Evolutionary conservation across 2,888 invertebrate genomes (phyloP), one percentile per base, ranked within the genome.

Genomic region (Neria commutata): DNA sequence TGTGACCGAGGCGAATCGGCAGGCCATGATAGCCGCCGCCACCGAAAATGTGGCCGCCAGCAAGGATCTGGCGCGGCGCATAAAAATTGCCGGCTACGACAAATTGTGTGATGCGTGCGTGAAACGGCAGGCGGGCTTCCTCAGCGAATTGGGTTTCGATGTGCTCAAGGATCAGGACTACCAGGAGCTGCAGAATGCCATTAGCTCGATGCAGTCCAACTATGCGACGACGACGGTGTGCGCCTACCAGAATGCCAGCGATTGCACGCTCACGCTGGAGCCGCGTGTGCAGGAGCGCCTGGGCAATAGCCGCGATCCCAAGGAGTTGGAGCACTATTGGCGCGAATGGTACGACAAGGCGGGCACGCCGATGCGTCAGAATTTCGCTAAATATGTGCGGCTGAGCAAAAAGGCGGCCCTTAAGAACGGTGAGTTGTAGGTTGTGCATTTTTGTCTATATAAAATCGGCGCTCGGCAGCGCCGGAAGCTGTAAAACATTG

Each of bases 171-270:
- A 88, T 62, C 86, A 87, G 24, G 87, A 88, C 68, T 86, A 85
- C 70, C 84, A 85, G 63, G 81, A 84, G 54, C 81, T 89, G 21
- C 85, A 87, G 69, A 85, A 86, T 71, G 85, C 87, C 0, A 85
- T 89, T 0, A 87, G 88, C 0, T 86, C 87, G 1, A 93, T 94
- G 93, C 86, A 89, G 69, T 84, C 87, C 0, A 88, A 89, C 65
- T 93, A 92, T 74, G 88, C 91, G 0, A 92, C 86, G 0, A 86
- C 90, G 0, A 91, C 88, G 74, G 87, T 92, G 19, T 93, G 92
- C 70, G 86, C 87, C 3, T 91, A 81, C 66, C 84, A 85, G 23
- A 84, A 90, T 67, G 70, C 76, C 0, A 80, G 74, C 0, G 87
- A 88, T 67, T 92, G 92, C 68, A 86, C 89, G 65, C 76, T 92